These are phyloP conservation scores for Micronycteris hirsuta DNA, from an alignment of 2,113 vertebrate genomes.

Conservation along the genomic window DNA sequence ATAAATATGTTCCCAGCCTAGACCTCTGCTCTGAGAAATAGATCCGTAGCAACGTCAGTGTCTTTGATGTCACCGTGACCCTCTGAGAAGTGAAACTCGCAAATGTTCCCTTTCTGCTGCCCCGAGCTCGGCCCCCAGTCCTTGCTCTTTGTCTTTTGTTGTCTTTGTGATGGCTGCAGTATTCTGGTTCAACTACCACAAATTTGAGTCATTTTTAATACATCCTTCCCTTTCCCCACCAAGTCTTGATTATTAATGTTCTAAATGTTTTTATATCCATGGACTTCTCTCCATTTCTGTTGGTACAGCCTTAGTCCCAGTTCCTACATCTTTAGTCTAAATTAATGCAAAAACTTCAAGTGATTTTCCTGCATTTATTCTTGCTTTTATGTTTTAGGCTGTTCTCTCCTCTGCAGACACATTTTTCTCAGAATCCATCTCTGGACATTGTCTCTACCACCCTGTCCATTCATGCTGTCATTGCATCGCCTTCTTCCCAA, in stretches of 20 bases:
- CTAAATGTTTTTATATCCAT: neutral
- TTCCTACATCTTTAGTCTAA: neutral
- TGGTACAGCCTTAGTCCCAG: neutral
- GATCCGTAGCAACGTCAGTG: neutral
- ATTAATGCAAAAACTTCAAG: neutral
- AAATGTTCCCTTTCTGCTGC: neutral
- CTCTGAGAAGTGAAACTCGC: neutral
- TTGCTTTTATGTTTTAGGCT: neutral
- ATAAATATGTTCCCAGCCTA: neutral
- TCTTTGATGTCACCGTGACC: neutral
- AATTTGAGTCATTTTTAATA: neutral
- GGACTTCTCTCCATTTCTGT: neutral
- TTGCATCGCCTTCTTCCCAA: neutral
- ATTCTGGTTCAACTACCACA: neutral
- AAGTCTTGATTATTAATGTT: neutral
- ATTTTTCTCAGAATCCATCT: neutral
- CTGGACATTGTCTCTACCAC: neutral
- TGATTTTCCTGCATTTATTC: neutral
- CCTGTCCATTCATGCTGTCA: neutral
- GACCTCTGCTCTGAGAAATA: neutral
- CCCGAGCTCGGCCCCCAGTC: neutral
- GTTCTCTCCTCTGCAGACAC: neutral
- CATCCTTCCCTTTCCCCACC: neutral
- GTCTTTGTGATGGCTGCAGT: neutral
- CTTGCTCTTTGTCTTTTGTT: neutral